Conservation (phyloP, 2,888 invertebrate species). For the Thelaira solivaga region DNA sequence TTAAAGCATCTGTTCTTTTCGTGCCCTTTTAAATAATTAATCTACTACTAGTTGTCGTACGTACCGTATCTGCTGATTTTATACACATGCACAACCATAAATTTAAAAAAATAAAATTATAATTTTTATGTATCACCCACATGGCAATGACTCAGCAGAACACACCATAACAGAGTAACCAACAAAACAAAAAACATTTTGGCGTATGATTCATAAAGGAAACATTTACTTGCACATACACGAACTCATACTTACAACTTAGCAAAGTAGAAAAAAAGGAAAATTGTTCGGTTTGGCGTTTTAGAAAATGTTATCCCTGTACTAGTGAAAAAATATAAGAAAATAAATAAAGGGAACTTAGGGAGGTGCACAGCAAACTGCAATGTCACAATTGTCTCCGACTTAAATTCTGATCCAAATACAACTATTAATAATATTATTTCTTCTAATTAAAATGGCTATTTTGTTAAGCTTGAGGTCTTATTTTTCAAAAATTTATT, state of each 20-base stretch:
- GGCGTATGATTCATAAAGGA: slow-evolving; percentile 24
- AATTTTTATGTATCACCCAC: slow-evolving; percentile 35
- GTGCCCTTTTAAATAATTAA: not conserved
- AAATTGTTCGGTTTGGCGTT: not conserved
- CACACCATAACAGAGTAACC: not conserved
- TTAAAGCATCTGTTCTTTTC: too few relatives aligned
- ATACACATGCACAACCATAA: not conserved
- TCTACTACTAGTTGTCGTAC: not conserved
- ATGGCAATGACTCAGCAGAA: slow-evolving; percentile 14
- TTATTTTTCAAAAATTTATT: too few relatives aligned
- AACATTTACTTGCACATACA: too few relatives aligned
- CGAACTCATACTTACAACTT: too few relatives aligned
- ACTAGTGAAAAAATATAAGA: not conserved
- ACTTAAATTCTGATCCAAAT: too few relatives aligned
- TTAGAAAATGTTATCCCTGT: too few relatives aligned
- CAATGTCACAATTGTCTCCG: too few relatives aligned
- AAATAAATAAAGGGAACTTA: not conserved
- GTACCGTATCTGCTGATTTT: not conserved
- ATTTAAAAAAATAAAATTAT: too few relatives aligned
- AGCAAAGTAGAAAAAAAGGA: not conserved
- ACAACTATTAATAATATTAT: too few relatives aligned
- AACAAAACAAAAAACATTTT: not conserved
- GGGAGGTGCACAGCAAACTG: too few relatives aligned
- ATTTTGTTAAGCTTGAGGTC: too few relatives aligned
- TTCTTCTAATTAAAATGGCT: too few relatives aligned